Evolutionary conservation across 2,113 vertebrate genomes (phyloP), one percentile per base, ranked within the genome.

Genomic region (Leiothrix lutea): DNA sequence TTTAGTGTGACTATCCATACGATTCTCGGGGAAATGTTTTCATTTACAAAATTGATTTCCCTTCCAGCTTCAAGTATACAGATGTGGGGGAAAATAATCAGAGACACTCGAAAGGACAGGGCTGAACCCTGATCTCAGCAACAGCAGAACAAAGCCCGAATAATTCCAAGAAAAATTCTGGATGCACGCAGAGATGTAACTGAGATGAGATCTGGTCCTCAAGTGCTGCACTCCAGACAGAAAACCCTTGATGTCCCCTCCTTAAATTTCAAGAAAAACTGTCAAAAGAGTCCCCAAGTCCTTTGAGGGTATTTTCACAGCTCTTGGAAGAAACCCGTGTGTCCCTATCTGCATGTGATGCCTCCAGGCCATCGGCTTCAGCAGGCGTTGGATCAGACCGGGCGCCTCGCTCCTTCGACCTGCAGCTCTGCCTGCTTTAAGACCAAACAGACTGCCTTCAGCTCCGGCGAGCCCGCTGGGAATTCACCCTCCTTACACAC

Each of bases 361-460:
- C 93, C 94, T 80, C 21, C 80, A 64, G 94, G 94, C 95, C 93
- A 89, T 65, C 73, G 21, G 33, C 66, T 91, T 42, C 57, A 38
- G 75, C 48, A 21, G 33, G 61, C 35, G 2, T 1, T 3, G 72
- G 69, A 72, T 94, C 91, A 81, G 69, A 69, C 73, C 6, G 81
- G 50, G 66, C 16, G 2, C 26, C 61, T 92, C 21, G 28, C 57
- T 91, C 6, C 86, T 62, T 5, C 29, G 36, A 94, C 94, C 89
- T 31, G 20, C 80, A 18, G 83, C 66, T 81, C 67, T 24, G 69
- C 12, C 45, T 8, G 17, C 25, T 83, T 8, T 8, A 22, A 54
- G 54, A 65, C 24, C 35, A 22, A 71, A 10, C 65, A 26, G 28
- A 1, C 3, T 4, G 69, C 36, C 65, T 62, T n/a, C 90, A 80